A percentile compares a stretch with the other conserved stretches of the same genome.
phyloP scores from a whole-genome alignment of 1,140 invertebrate genomes.

The Drosophila serrata region DNA sequence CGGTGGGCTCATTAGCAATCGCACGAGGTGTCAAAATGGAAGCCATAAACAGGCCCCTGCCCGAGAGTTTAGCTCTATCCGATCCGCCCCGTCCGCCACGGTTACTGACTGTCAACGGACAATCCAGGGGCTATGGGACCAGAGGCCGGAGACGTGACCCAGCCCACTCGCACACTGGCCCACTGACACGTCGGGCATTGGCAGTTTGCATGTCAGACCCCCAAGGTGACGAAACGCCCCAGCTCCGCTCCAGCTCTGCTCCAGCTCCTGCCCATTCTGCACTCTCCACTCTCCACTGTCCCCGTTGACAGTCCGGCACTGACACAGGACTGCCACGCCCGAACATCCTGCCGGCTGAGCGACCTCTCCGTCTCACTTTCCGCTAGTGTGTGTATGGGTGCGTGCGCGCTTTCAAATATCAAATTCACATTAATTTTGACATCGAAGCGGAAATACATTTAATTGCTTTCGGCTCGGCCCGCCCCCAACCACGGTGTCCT shows the following conservation, averaged over 20 bases:
- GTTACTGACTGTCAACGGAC: conserved; percentile 58
- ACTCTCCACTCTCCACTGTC: conserved; percentile 1
- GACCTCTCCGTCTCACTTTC: conserved; percentile 3
- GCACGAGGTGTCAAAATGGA: conserved; percentile 35
- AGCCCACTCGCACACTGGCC: conserved; percentile 3
- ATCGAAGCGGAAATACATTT: conserved; percentile 81
- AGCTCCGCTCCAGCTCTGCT: background rate
- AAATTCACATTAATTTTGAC: conserved; percentile 80
- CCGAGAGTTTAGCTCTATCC: background rate
- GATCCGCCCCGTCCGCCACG: conserved; percentile 19
- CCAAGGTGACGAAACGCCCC: conserved; percentile 58
- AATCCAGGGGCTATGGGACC: conserved; percentile 17
- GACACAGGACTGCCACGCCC: conserved; percentile 52
- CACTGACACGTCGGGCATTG: conserved; percentile 19
- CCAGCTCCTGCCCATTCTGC: background rate
- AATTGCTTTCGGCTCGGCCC: conserved; percentile 66
- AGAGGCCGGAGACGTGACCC: conserved; percentile 9
- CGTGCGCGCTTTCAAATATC: conserved; percentile 70
- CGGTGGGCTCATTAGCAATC: conserved; percentile 58
- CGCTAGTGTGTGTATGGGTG: conserved; percentile 34
- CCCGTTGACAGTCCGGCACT: conserved; percentile 52
- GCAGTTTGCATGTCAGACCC: conserved; percentile 58
- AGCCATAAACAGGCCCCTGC: conserved; percentile 35
- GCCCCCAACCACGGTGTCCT: conserved; percentile 8
- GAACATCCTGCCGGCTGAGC: conserved; percentile 10